Base-by-base conservation (phyloP, 2,113 vertebrate species). In the Chloropsis cyanopogon region DNA sequence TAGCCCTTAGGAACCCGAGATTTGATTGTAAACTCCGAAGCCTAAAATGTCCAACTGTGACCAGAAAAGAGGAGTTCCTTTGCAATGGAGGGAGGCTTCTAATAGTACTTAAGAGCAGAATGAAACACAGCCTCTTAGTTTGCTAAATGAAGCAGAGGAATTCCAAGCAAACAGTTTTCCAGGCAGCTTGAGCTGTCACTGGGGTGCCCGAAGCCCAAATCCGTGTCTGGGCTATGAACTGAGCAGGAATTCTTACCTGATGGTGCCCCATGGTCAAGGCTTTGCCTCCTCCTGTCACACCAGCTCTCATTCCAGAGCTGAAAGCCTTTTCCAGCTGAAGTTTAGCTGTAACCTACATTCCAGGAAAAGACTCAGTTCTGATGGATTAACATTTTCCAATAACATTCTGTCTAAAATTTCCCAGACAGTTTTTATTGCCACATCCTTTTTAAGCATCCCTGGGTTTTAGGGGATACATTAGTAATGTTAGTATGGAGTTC, bases 341-440 rank as follows among this genome's bases (percentile, higher is more conserved):
- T 83, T 83, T 33, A 75, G 24, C 79, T 64, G 49, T 15, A 72
- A 69, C 4, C 1, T 37, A 41, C 71, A 8, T 93, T 91, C 91
- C 95, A 86, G 89, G 81, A 82, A 56, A 88, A 88, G 79, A 29
- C 46, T 86, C 64, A 29, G 12, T 84, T 73, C 86, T 78, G 60
- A 79, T 49, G 77, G 69, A 70, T 89, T 75, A 70, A 89, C 33
- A 44, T 95, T 92, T 96, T 95, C 93, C 92, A 84, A 35, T 60
- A 86, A 92, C 60, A 33, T 54, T 79, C 56, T 75, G 64, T 64
- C 86, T 93, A 5, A 73, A 52, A 37, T 33, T 84, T 89, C 87
- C 78, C 90, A 64, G 93, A 42, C 64, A 37, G 60, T 56, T 96
- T 81, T 94, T 77, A 44, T 82, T 84, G 33, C 87, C 73, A 56